Base-by-base conservation (phyloP, 2,113 vertebrate genomes). In the Copsychus sechellarum region DNA sequence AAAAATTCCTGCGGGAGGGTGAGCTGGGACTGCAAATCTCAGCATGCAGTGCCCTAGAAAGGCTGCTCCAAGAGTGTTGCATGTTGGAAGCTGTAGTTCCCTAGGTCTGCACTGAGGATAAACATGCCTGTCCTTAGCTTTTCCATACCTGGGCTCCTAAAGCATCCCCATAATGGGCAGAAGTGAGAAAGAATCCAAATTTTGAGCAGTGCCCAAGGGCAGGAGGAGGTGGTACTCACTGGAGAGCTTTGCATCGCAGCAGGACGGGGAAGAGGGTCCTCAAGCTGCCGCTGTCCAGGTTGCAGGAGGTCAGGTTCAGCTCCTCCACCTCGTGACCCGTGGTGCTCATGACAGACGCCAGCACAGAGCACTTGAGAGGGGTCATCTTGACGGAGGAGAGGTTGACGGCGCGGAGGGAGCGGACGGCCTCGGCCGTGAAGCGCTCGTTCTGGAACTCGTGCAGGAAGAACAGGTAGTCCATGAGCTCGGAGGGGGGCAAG, bases 391-490 rank as follows among this genome's bases (percentile, higher is more conserved):
- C 98, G 0, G 98, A 98, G 2, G 98, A 96, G 73, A 99, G 98
- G 76, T 98, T 96, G 95, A 99, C 95, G 29, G 89, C 81, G 51
- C 95, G 98, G 54, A 99, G 97, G 33, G 98, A 98, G 69, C 97
- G 93, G 76, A 99, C 31, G 77, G 99, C 98, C 92, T 99, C 98
- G 0, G 98, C 98, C 0, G 98, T 99, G 92, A 99, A 98, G 73
- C 97, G 97, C 88, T 98, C 98, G 26, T 99, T 99, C 97, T 99
- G 99, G 96, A 99, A 99, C 98, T 99, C 99, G 1, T 99, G 99
- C 43, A 99, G 98, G 72, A 99, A 99, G 87, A 99, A 98, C 71
- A 99, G 98, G 58, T 99, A 98, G 92, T 99, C 99, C 97, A 99
- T 98, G 81, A 99, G 96, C 97, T 99, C 99, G 0, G 99, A 98